Conservation (phyloP, 2,888 invertebrate genomes). For the Glyphotaelius pellucidus region DNA sequence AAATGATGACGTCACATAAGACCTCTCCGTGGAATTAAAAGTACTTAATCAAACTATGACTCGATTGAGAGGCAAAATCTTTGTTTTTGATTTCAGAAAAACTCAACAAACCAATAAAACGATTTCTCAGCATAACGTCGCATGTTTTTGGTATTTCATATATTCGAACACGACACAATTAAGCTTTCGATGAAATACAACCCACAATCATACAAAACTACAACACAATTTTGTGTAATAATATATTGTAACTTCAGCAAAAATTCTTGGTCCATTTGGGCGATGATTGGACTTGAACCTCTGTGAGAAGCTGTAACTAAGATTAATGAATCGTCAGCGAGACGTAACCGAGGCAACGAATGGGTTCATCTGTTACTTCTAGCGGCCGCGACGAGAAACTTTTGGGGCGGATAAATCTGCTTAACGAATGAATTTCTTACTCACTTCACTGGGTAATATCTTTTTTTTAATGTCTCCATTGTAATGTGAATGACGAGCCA, state of each 20-base stretch:
- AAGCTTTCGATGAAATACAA: not conserved
- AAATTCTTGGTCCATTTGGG: not conserved
- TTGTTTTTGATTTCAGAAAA: not conserved
- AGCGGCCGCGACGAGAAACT: not conserved
- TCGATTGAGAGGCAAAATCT: not conserved
- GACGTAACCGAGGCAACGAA: constrained; percentile 32
- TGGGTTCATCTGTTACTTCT: constrained; percentile 29
- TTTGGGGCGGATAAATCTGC: not conserved
- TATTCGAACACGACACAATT: not conserved
- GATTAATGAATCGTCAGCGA: constrained; percentile 38
- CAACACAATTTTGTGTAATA: not conserved
- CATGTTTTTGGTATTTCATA: not conserved
- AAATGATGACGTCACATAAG: too few species aligned
- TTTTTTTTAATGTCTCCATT: not conserved
- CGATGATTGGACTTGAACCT: constrained; percentile 2
- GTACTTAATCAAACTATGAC: too few species aligned
- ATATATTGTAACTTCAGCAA: not conserved
- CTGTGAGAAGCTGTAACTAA: constrained; percentile 24
- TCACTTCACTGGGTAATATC: not conserved
- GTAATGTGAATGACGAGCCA: not conserved
- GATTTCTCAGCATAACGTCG: not conserved
- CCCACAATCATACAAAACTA: not conserved
- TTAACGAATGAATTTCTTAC: not conserved
- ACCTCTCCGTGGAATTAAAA: too few species aligned
- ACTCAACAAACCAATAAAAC: not conserved